These are phyloP conservation scores for Zaprionus ornatus DNA, from an alignment of 1,140 invertebrate genomes.

Conservation along the genomic window DNA sequence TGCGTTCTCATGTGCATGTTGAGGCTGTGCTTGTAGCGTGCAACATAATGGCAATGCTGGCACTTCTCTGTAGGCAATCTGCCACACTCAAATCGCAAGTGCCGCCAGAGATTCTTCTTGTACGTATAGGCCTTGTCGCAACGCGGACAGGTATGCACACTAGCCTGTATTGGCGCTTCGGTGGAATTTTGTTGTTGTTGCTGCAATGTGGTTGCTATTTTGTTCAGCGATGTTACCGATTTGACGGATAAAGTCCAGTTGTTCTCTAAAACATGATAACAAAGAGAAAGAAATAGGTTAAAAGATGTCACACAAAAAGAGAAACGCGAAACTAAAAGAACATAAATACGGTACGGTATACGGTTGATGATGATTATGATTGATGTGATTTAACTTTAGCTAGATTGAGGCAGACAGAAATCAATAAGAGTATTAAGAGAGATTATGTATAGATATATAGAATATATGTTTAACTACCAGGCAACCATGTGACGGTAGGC, in stretches of 20 bases:
- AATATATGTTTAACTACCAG: slow-evolving; percentile 20
- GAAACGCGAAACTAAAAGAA: background rate
- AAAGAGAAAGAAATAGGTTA: slow-evolving; percentile 77
- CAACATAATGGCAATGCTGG: slow-evolving; percentile 85
- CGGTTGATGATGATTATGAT: slow-evolving; percentile 23
- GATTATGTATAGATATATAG: slow-evolving; percentile 18
- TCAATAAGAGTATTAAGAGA: slow-evolving; percentile 5
- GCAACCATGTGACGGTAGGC: slow-evolving; percentile 36
- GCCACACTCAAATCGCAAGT: slow-evolving; percentile 86
- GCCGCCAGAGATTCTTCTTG: slow-evolving; percentile 85
- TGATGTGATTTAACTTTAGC: slow-evolving; percentile 21
- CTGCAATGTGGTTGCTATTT: slow-evolving; percentile 46
- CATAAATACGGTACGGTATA: slow-evolving; percentile 14
- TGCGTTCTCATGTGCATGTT: slow-evolving; percentile 84
- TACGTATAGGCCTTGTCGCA: slow-evolving; percentile 87
- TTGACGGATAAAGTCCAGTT: slow-evolving; percentile 71
- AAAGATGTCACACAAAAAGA: slow-evolving; percentile 1
- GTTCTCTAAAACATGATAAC: slow-evolving; percentile 65
- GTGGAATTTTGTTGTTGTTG: background rate
- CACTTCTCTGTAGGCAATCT: slow-evolving; percentile 86
- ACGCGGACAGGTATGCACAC: slow-evolving; percentile 83
- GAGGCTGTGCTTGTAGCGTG: slow-evolving; percentile 86
- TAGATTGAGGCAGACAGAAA: slow-evolving; percentile 32
- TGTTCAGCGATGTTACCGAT: slow-evolving; percentile 78
- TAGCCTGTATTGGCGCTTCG: background rate